Conservation (phyloP, 2,888 invertebrate species). For the Drosophila cognata region DNA sequence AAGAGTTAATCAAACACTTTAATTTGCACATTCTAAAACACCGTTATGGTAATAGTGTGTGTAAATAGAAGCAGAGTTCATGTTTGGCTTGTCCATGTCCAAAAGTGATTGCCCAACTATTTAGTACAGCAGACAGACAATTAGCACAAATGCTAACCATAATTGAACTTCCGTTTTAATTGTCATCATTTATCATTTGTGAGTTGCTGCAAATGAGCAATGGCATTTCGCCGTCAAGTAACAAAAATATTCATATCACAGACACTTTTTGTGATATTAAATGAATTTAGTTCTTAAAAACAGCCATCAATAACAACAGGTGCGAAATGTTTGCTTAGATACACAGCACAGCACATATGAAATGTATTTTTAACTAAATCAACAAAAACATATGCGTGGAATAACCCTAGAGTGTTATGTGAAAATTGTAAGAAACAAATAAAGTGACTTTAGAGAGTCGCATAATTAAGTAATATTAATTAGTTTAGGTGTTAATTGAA, state of each 20-base stretch:
- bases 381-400: conserved; percentile 13
- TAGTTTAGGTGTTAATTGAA: conserved; percentile 17
- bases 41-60: neutral
- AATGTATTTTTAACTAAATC: conserved; percentile 16
- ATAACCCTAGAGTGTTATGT: conserved; percentile 1
- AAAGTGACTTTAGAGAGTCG: neutral
- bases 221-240: conserved; percentile 23
- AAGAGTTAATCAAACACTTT: neutral
- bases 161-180: conserved; percentile 76
- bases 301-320: conserved; percentile 28
- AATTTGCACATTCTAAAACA: neutral
- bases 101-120: conserved; percentile 42
- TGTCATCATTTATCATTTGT: conserved; percentile 35
- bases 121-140: conserved; percentile 70
- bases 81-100: conserved; percentile 27
- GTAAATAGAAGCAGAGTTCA: neutral
- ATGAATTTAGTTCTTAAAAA: conserved; percentile 7
- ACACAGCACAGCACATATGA: conserved; percentile 3
- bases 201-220: conserved; percentile 13
- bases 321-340: conserved; percentile 26
- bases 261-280: conserved; percentile 6
- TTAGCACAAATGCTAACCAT: conserved; percentile 58
- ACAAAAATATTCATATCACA: conserved; percentile 4
- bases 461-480: conserved; percentile 23
- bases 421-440: neutral